Percentiles rank a stretch among this genome's conserved stretches.
Conservation (phyloP, 2,113 vertebrate genomes). For the Cephalopterus ornatus region DNA sequence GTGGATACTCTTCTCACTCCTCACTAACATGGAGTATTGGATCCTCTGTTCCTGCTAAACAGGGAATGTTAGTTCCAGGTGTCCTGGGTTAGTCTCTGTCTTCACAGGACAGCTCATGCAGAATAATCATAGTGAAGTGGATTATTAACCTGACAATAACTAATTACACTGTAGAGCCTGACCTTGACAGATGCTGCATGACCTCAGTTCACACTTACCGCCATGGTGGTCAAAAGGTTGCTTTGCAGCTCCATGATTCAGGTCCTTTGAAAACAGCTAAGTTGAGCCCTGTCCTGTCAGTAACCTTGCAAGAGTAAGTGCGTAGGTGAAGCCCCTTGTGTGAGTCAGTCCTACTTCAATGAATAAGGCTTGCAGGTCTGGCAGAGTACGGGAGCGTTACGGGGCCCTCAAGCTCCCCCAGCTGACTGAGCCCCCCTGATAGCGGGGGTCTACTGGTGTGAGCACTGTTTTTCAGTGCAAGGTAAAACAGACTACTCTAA, state of each 20-base stretch:
- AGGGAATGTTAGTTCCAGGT: background rate
- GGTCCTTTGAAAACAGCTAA: background rate
- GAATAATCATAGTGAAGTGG: background rate
- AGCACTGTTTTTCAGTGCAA: background rate
- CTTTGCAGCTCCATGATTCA: background rate
- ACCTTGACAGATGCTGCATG: background rate
- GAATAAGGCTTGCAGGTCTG: background rate
- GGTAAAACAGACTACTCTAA: background rate
- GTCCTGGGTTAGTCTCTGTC: background rate
- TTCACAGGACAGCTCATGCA: background rate
- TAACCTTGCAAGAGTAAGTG: background rate
- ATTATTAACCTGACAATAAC: background rate
- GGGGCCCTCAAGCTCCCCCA: background rate
- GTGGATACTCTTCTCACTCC: background rate
- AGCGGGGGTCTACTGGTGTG: background rate
- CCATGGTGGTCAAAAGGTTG: background rate
- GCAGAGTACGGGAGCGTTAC: background rate
- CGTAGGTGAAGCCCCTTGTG: background rate
- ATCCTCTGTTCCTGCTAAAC: background rate
- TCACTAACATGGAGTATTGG: rapidly evolving
- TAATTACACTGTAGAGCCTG: background rate
- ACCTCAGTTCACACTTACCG: background rate
- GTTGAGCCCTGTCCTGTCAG: background rate
- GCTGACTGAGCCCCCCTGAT: background rate
- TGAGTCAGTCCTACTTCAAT: background rate